A percentile compares a stretch with the other conserved stretches of the same genome.
These are phyloP conservation scores for Cylas formicarius DNA, from an alignment of 1,140 invertebrate genomes.

Conservation along the genomic window DNA sequence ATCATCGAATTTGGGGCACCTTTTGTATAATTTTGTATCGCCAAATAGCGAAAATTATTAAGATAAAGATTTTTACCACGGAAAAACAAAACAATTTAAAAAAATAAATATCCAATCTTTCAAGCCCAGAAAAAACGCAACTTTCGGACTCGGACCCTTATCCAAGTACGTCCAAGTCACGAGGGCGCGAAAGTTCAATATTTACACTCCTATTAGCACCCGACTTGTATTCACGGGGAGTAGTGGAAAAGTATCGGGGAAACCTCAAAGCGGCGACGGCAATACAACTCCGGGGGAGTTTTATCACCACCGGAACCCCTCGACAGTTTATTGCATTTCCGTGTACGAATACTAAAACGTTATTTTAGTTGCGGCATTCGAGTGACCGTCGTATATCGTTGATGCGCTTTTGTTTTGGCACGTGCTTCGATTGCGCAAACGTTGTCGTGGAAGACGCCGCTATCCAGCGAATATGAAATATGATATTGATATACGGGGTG, in stretches of 20 bases:
- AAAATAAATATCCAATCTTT: too few species aligned
- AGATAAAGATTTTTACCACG: too few species aligned
- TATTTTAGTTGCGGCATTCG: conserved; percentile 15
- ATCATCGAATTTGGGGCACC: too few species aligned
- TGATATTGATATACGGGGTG: too few species aligned
- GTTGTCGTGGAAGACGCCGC: too few species aligned
- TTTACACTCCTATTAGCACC: conserved; percentile 24
- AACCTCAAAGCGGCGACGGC: conserved; percentile 9
- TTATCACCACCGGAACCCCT: conserved; percentile 14
- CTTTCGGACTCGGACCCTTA: too few species aligned
- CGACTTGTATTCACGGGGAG: conserved; percentile 15
- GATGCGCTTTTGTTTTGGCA: conserved; percentile 15
- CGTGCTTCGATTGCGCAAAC: conserved; percentile 9
- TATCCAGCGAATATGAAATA: too few species aligned
- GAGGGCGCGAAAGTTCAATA: conserved; percentile 13
- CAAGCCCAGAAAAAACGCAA: too few species aligned
- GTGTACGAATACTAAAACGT: conserved; percentile 19
- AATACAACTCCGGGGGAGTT: conserved; percentile 19
- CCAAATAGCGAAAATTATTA: too few species aligned
- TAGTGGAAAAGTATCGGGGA: conserved; percentile 13
- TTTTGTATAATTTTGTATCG: too few species aligned
- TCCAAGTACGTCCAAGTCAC: too few species aligned
- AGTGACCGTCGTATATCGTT: not conserved
- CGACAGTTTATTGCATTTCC: conserved; percentile 22
- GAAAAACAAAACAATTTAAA: too few species aligned